Conservation (phyloP, 2,888 invertebrate species). For the Asteroscopus sphinx region DNA sequence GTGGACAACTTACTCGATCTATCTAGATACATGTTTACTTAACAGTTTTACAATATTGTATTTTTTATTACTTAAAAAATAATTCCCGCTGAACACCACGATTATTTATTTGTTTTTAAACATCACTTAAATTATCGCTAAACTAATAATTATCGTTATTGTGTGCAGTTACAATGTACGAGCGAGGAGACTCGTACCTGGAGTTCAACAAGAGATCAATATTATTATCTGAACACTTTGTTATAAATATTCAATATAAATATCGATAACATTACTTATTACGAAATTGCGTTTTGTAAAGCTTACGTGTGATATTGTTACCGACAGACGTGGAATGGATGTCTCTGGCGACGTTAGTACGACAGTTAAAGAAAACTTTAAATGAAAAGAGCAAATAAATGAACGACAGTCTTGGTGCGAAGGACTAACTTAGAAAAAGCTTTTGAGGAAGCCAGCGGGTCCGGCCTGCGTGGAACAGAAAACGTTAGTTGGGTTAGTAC, state of each 20-base stretch:
- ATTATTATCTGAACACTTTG: constrained; percentile 87
- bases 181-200: constrained; percentile 68
- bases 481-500: constrained; percentile 70
- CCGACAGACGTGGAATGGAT: constrained; percentile 78
- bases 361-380: constrained; percentile 78
- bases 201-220: constrained; percentile 76
- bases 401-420: constrained; percentile 88
- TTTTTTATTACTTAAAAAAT: constrained; percentile 85
- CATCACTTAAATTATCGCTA: constrained; percentile 86
- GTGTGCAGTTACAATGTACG: constrained; percentile 83
- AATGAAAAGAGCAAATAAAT: constrained; percentile 84
- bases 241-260: constrained; percentile 78
- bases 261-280: constrained; percentile 69
- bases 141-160: constrained; percentile 84
- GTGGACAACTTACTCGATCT: constrained; percentile 86
- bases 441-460: constrained; percentile 98
- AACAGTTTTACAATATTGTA: constrained; percentile 87
- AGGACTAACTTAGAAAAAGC: constrained; percentile 95
- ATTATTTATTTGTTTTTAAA: constrained; percentile 80
- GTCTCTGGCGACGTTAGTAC: constrained; percentile 75
- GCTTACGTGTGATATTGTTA: constrained; percentile 72
- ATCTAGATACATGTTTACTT: constrained; percentile 87
- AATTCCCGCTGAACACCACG: constrained; percentile 89
- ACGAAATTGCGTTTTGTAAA: constrained; percentile 79
- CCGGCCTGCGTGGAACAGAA: constrained; percentile 92